These are phyloP conservation scores for Sceloporus tristichus DNA, from an alignment of 2,113 vertebrate genomes.

Conservation along the genomic window DNA sequence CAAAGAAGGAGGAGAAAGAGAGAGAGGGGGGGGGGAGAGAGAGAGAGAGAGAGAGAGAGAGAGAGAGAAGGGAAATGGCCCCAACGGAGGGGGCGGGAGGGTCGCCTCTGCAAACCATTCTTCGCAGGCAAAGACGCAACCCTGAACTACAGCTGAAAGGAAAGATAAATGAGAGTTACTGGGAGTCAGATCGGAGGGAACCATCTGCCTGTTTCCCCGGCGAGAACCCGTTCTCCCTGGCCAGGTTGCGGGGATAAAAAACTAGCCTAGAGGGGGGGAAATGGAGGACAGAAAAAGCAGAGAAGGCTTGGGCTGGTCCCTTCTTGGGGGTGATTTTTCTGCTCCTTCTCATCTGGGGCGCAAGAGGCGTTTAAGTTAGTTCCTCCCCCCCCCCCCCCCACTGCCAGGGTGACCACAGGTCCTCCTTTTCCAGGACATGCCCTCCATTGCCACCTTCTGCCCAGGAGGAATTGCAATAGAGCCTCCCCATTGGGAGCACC, in stretches of 20 bases:
- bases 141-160: slow-evolving; percentile 52
- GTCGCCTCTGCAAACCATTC: slow-evolving; percentile 25
- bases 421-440: no score
- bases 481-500: no score
- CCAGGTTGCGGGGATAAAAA: slow-evolving; percentile 49
- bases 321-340: not conserved
- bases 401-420: no score
- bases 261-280: no score
- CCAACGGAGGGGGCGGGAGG: no score
- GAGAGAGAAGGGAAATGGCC: no score
- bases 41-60: no score
- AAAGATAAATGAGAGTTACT: slow-evolving; percentile 41
- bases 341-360: slow-evolving; percentile 41
- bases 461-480: no score
- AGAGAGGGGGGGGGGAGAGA: no score
- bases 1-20: not conserved
- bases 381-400: not conserved
- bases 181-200: slow-evolving; percentile 68
- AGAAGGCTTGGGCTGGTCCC: slow-evolving; percentile 39
- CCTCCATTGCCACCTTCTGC: no score
- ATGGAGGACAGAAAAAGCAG: not conserved
- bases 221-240: no score
- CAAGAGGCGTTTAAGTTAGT: slow-evolving; percentile 44
- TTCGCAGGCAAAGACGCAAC: slow-evolving; percentile 26
- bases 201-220: slow-evolving; percentile 57